Conservation (phyloP, 2,797 vertebrate species). For the Silurus aristotelis region DNA sequence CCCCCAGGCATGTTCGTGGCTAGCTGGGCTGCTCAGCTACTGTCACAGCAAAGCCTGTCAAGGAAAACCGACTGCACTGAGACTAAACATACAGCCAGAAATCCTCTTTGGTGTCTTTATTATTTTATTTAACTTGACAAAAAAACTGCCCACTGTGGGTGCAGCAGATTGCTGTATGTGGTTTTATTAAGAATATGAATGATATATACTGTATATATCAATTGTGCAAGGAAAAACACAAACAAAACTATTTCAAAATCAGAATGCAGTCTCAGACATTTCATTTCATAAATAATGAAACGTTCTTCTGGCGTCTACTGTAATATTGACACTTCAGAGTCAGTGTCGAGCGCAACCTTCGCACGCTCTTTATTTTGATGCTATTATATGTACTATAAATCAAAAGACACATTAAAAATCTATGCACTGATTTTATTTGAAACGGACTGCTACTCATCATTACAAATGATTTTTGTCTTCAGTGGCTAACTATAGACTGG, state of each 20-base stretch:
- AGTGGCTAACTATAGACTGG: neutral
- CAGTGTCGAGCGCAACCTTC: neutral
- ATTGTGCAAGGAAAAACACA: neutral
- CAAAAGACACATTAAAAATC: neutral
- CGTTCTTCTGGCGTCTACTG: constrained; percentile 2
- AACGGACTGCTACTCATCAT: neutral
- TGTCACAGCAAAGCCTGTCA: constrained; percentile 34
- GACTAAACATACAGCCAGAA: constrained; percentile 18
- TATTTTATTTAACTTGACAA: neutral
- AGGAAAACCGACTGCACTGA: constrained; percentile 18
- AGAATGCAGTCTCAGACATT: constrained; percentile 16
- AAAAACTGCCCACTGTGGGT: neutral
- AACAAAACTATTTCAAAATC: constrained; percentile 7
- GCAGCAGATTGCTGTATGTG: neutral
- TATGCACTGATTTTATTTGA: neutral
- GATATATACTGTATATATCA: neutral
- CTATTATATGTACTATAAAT: constrained; percentile 1
- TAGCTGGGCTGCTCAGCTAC: constrained; percentile 21
- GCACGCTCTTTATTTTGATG: constrained; percentile 19
- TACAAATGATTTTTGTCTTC: neutral
- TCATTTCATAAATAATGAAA: constrained; percentile 41
- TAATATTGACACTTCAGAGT: constrained; percentile 20
- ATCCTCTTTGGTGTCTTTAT: neutral
- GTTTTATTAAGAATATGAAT: neutral
- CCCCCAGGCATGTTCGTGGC: constrained; percentile 20